A percentile compares a stretch with the other conserved stretches of the same genome.
phyloP scores from a whole-genome alignment of 2,888 invertebrate species.

The Drosophila tanythrix region DNA sequence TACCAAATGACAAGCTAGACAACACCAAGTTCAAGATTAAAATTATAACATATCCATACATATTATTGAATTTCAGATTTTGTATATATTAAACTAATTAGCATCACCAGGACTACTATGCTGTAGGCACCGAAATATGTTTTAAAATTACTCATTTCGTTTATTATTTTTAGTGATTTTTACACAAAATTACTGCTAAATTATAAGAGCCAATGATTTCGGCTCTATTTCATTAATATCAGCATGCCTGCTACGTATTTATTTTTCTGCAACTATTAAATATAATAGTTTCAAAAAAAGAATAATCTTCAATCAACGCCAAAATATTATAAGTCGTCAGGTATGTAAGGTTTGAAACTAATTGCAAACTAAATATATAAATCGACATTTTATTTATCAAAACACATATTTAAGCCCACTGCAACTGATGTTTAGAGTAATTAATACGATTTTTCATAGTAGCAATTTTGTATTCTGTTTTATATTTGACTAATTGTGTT shows the following conservation, averaged over 20 bases:
- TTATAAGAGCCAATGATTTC: neutral
- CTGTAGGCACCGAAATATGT: too few relatives aligned
- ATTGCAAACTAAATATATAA: neutral
- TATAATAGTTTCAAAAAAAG: neutral
- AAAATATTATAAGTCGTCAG: neutral
- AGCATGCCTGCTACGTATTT: neutral
- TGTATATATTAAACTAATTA: too few relatives aligned
- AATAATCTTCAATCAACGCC: neutral
- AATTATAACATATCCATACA: neutral
- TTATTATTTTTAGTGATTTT: too few relatives aligned
- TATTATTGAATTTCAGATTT: neutral
- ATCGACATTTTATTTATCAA: too few relatives aligned
- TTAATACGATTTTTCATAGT: neutral
- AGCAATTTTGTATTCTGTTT: neutral
- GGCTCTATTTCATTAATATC: neutral
- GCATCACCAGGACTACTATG: too few relatives aligned
- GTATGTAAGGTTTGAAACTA: neutral
- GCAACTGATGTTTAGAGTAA: neutral
- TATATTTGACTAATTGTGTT: constrained; percentile 2
- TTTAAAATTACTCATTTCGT: too few relatives aligned
- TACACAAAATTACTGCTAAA: too few relatives aligned
- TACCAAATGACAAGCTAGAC: neutral
- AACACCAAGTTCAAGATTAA: neutral
- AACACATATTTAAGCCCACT: neutral
- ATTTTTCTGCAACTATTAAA: neutral